These are phyloP conservation scores for Spilarctia lutea DNA, from an alignment of 2,888 invertebrate genomes.

Conservation along the genomic window DNA sequence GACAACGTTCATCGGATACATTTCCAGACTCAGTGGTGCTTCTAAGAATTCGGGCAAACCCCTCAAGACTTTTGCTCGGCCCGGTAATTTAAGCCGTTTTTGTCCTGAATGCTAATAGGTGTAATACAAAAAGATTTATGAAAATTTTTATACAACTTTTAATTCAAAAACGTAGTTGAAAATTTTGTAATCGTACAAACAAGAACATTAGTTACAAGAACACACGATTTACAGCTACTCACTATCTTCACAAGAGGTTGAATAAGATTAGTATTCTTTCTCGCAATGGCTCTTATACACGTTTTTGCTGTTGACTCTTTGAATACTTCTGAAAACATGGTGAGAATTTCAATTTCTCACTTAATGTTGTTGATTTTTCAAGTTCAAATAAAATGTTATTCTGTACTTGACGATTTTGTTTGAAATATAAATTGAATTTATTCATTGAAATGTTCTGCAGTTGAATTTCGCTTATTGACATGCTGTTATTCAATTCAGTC, in stretches of 20 bases:
- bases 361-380: not conserved
- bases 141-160: conserved; percentile 14
- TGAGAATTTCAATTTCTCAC: conserved; percentile 2
- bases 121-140: too few species aligned
- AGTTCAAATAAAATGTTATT: conserved; percentile 1
- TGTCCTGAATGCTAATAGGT: too few species aligned
- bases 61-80: too few species aligned
- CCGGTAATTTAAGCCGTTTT: too few species aligned
- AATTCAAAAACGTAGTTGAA: conserved; percentile 20
- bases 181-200: conserved; percentile 41
- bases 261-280: conserved; percentile 40
- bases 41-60: too few species aligned
- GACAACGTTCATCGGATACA: too few species aligned
- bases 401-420: not conserved
- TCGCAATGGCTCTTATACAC: conserved; percentile 27
- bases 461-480: not conserved
- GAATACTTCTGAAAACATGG: conserved; percentile 3
- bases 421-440: conserved; percentile 6
- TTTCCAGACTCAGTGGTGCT: too few species aligned
- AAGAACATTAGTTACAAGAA: conserved; percentile 39
- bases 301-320: conserved; percentile 6
- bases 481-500: not conserved
- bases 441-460: conserved; percentile 3
- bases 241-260: conserved; percentile 31
- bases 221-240: conserved; percentile 41